These are phyloP conservation scores for Drosophila subobscura DNA, from an alignment of 1,140 invertebrate species.

Conservation along the genomic window DNA sequence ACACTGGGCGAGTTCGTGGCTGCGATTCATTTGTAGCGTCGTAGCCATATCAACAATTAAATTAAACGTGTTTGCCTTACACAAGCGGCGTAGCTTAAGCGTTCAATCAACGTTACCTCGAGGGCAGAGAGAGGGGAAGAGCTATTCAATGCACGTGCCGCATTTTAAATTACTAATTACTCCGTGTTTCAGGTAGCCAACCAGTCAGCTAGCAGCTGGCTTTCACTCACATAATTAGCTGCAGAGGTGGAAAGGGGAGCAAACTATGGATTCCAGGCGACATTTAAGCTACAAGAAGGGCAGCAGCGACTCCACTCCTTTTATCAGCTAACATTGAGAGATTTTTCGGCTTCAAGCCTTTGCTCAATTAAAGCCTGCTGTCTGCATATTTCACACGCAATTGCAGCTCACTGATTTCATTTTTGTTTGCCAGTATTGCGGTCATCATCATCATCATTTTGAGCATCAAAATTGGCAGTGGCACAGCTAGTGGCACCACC, in stretches of 20 bases:
- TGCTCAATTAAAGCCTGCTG: conserved; percentile 14
- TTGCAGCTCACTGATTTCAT: conserved; percentile 37
- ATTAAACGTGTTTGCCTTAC: conserved; percentile 78
- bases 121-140: conserved; percentile 11
- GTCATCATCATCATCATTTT: conserved; percentile 30
- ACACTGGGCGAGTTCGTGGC: conserved; percentile 22
- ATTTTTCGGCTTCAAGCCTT: background rate
- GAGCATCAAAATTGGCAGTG: background rate
- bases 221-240: conserved; percentile 59
- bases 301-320: too few species aligned
- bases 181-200: conserved; percentile 58
- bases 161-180: conserved; percentile 82
- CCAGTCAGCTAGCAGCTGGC: conserved; percentile 3
- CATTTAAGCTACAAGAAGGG: background rate
- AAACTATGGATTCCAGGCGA: conserved; percentile 6
- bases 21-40: conserved; percentile 73
- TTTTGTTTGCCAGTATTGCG: conserved; percentile 51
- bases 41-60: conserved; percentile 77
- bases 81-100: conserved; percentile 63
- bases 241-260: conserved; percentile 6
- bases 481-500: background rate
- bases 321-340: conserved; percentile 8
- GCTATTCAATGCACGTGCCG: conserved; percentile 69
- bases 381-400: conserved; percentile 39
- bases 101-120: conserved; percentile 65